Base-by-base conservation (phyloP, 2,888 invertebrate species). In the Ichneumon xanthorius region DNA sequence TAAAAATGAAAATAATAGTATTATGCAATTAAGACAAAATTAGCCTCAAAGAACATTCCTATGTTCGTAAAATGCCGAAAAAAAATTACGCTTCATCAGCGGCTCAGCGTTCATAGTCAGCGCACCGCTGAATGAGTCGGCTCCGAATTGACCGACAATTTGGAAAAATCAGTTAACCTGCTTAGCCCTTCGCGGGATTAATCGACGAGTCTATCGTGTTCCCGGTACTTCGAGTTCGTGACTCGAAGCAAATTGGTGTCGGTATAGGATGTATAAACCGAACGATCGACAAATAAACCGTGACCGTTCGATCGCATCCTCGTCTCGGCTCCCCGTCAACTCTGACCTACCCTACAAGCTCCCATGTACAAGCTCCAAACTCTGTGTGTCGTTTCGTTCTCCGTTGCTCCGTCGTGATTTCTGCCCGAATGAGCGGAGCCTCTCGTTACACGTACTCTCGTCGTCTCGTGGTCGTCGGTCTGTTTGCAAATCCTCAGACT, bases 401-500 rank as follows among this genome's bases (percentile, higher is more conserved):
- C 70, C 61, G 77, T 68, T 63, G 55, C 26, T 72, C 73, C 19
- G 53, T 50, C 40, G 80, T 80, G 71, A 79, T 84, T 77, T 83
- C 40, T 58, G 67, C 71, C 68, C 45, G 33, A 77, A 85, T 82
- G 76, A 76, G 40, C 53, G 71, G 2, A 70, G 80, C 77, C 80
- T 79, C 83, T 83, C 85, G 85, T 85, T 85, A 85, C 82, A 82
- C 65, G 82, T 85, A 80, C 80, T 84, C 79, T 77, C 71, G 81
- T 80, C 82, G 76, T 82, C 82, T 85, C 72, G 85, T 73, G 85
- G 82, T 85, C 72, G 80, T 55, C 73, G 82, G 68, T 87, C 82
- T 88, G 86, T 87, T 87, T 87, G 87, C 88, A 79, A 88, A 88
- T 88, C 84, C 88, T 86, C 87, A 77, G 76, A 67, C 75, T 72